Percentiles rank a stretch among this genome's conserved stretches.
phyloP scores from a whole-genome alignment of 1,140 invertebrate genomes.

The Episyrphus balteatus region DNA sequence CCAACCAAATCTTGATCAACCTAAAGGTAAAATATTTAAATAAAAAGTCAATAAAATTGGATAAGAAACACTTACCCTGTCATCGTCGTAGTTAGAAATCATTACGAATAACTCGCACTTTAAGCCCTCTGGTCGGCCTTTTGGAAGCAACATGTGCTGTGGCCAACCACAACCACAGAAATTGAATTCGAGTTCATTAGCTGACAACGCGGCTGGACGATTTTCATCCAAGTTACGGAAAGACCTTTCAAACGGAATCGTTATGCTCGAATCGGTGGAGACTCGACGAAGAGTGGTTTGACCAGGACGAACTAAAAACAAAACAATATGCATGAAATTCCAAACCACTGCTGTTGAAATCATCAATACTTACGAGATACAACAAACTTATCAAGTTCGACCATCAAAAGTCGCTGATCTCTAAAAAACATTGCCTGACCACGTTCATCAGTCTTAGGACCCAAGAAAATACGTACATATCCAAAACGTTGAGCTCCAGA shows the following conservation, averaged over 20 bases:
- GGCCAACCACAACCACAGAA: slow-evolving; percentile 85
- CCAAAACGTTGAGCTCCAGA: slow-evolving; percentile 43
- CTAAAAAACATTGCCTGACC: slow-evolving; percentile 49
- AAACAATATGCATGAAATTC: neutral
- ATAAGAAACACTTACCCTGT: slow-evolving; percentile 49
- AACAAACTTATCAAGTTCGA: slow-evolving; percentile 68
- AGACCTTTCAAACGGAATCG: slow-evolving; percentile 59
- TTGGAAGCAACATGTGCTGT: slow-evolving; percentile 69
- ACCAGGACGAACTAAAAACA: slow-evolving; percentile 47
- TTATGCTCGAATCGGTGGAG: slow-evolving; percentile 57
- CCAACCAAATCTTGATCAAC: slow-evolving; percentile 43
- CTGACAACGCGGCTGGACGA: slow-evolving; percentile 41
- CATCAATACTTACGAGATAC: slow-evolving; percentile 44
- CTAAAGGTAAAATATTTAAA: slow-evolving; percentile 22
- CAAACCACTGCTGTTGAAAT: neutral
- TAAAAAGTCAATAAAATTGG: neutral
- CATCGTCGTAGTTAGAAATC: slow-evolving; percentile 62
- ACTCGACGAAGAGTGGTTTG: slow-evolving; percentile 48
- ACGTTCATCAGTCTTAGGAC: slow-evolving; percentile 55
- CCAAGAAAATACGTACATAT: slow-evolving; percentile 67
- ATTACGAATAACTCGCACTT: slow-evolving; percentile 65
- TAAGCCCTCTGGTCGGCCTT: slow-evolving; percentile 56
- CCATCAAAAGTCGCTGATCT: slow-evolving; percentile 57
- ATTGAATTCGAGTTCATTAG: slow-evolving; percentile 49
- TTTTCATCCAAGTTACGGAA: slow-evolving; percentile 50